Base-by-base conservation (phyloP, 2,888 invertebrate genomes). In the Drosophila siamana region DNA sequence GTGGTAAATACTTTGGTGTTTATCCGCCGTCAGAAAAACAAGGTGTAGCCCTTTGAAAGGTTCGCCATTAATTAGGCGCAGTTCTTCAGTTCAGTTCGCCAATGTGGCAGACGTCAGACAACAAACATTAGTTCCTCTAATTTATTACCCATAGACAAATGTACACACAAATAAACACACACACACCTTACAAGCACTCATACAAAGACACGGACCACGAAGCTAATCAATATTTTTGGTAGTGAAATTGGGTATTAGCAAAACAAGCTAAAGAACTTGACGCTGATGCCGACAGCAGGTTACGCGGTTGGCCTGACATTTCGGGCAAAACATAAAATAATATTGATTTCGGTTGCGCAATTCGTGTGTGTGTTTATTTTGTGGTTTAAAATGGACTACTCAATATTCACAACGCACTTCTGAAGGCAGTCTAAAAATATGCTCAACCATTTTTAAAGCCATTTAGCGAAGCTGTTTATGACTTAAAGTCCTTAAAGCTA, bases 21-120 rank as follows among this genome's bases (percentile, higher is more conserved):
- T 62, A 43, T 44, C 63, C 69, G 52, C 11, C 50, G 51, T 24
- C 8, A 30, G 15, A 56, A 74, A 77, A 84, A 78, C 79, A 82
- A 82, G 88, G 88, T 83, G 80, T 86, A 83, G 88, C 80, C 77
- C 52, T 72, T 77, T 83, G 86, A 88, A 84, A 83, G 88, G 88
- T 80, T 86, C 75, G 81, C 86, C 84, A 88, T 86, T 83, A 88
- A 86, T 86, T 86, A 84, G 81, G 48, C 74, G 68, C 72, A 65
- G 76, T 79, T 76, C 33, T 55, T 43, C 33, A 33, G n/a, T n/a
- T n/a, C n/a, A n/a, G 38, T 15, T 30, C 48, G 72, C 54, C 50
- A 68, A 56, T 7, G 26, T 7, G 52, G 28, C 26, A 56, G 64
- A 71, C 70, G 78, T 74, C 85, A 78, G 81, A 80, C 85, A 86